Evolutionary conservation across 1,140 invertebrate genomes (phyloP).

Genomic region (Bombus sibiricus): DNA sequence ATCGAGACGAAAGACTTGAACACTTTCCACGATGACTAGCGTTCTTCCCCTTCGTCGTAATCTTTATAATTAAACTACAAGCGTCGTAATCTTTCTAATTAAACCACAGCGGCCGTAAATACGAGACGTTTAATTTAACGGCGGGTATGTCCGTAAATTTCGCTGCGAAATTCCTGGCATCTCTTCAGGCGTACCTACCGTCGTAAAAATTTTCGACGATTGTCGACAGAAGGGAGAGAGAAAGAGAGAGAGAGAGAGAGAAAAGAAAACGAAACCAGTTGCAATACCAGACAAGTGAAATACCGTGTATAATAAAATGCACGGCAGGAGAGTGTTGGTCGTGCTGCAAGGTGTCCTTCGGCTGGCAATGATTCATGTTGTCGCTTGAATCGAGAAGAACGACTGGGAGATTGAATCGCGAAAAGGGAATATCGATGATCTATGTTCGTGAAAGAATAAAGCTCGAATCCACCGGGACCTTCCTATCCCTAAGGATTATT

Average conservation of each 20-base stretch:
- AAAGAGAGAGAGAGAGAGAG: too few species aligned
- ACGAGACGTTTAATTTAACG: constrained; percentile 2
- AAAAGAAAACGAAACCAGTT: neutral
- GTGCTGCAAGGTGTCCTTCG: neutral
- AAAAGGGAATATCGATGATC: neutral
- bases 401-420: neutral
- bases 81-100: neutral
- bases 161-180: neutral
- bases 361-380: neutral
- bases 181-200: neutral
- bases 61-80: constrained; percentile 11
- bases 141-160: constrained; percentile 6
- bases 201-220: neutral
- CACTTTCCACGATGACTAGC: neutral
- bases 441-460: neutral
- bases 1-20: neutral
- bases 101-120: neutral
- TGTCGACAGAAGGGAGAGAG: too few species aligned
- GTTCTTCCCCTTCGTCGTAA: neutral
- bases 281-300: neutral
- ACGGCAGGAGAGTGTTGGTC: too few species aligned
- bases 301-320: constrained; percentile 11
- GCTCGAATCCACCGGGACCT: neutral
- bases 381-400: neutral
- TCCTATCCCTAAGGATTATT: constrained; percentile 16